These are phyloP conservation scores for Cordylochernes scorpioides DNA, from an alignment of 2,888 invertebrate species.

Conservation along the genomic window DNA sequence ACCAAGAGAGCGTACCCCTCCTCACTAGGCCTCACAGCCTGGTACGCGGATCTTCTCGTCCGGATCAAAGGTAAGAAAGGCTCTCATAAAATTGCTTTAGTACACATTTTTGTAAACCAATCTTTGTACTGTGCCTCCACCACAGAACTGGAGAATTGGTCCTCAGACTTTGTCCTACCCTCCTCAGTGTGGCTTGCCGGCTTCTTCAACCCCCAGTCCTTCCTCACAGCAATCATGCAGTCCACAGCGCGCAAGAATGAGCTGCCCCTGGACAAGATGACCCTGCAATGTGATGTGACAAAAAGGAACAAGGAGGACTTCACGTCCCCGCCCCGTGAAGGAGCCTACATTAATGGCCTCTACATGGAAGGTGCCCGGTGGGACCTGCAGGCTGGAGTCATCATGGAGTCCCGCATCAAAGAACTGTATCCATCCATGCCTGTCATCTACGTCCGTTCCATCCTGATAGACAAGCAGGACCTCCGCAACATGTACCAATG, in stretches of 20 bases:
- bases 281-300: conserved; percentile 82
- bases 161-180: conserved; percentile 72
- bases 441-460: conserved; percentile 74
- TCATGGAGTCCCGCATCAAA: conserved; percentile 68
- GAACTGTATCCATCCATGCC: conserved; percentile 80
- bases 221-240: conserved; percentile 91
- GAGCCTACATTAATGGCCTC: conserved; percentile 74
- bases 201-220: conserved; percentile 91
- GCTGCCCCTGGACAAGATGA: conserved; percentile 84
- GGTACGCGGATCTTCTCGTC: conserved; percentile 71
- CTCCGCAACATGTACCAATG: conserved; percentile 78
- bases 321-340: conserved; percentile 66
- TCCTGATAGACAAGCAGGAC: conserved; percentile 81
- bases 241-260: conserved; percentile 78
- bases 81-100: no score
- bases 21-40: conserved; percentile 51
- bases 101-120: no score
- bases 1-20: conserved; percentile 68
- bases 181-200: conserved; percentile 83
- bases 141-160: conserved; percentile 63
- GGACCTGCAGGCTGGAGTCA: conserved; percentile 68
- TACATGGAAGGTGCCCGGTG: conserved; percentile 46
- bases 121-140: no score
- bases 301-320: conserved; percentile 89
- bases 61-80: conserved; percentile 33